phyloP scores from a whole-genome alignment of 2,113 vertebrate species.

The Emydura subglobosa region DNA sequence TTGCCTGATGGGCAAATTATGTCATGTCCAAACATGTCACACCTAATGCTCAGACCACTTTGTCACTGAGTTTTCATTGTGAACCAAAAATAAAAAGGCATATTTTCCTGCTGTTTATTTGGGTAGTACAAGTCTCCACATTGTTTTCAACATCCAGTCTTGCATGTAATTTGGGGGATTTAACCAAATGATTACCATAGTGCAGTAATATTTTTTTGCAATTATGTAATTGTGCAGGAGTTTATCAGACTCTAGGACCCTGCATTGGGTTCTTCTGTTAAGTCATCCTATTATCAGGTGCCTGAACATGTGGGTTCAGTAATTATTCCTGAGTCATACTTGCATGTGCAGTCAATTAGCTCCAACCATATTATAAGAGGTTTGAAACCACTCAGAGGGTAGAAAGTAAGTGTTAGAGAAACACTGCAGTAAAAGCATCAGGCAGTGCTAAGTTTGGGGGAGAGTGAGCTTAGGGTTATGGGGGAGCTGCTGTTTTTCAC shows the following conservation, averaged over 20 bases:
- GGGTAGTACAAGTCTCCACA: background rate
- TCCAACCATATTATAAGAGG: background rate
- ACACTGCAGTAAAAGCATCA: background rate
- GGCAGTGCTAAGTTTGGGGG: background rate
- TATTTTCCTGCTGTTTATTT: background rate
- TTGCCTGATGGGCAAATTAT: background rate
- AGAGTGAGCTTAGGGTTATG: background rate
- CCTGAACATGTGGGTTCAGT: background rate
- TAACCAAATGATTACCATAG: background rate
- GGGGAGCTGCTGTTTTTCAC: background rate
- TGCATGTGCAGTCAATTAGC: background rate
- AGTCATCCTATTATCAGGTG: background rate
- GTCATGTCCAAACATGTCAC: background rate
- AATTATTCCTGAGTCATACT: background rate
- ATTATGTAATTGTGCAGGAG: background rate
- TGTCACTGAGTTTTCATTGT: background rate
- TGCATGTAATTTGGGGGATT: background rate
- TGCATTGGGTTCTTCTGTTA: background rate
- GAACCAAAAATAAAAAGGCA: background rate
- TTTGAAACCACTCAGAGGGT: background rate
- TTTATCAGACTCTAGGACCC: background rate
- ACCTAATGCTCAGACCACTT: background rate
- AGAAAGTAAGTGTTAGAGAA: background rate
- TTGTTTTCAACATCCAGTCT: background rate
- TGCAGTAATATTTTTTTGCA: background rate